Percentiles rank a stretch among this genome's conserved stretches.
Conservation (phyloP, 2,888 invertebrate species). For the Hirtodrosophila trivittata region DNA sequence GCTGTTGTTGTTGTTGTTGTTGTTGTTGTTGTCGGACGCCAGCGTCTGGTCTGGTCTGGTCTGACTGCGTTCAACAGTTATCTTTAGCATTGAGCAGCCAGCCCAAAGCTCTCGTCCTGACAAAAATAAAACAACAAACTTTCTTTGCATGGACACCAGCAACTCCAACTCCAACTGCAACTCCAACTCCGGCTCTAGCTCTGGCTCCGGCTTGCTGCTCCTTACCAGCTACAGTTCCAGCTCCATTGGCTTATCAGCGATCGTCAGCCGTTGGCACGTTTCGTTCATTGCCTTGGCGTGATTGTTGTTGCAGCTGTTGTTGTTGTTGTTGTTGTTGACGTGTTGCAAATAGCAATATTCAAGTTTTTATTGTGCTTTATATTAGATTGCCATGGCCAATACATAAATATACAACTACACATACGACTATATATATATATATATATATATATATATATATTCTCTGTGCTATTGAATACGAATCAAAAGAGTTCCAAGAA, state of each 20-base stretch:
- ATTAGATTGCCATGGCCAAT: constrained; percentile 78
- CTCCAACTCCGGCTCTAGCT: constrained; percentile 21
- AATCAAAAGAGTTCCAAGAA: constrained; percentile 46
- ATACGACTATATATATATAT: neutral
- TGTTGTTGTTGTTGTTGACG: constrained; percentile 58
- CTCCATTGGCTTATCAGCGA: constrained; percentile 64
- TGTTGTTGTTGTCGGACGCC: neutral
- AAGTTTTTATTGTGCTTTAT: constrained; percentile 77
- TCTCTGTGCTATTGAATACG: constrained; percentile 64
- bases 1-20: constrained; percentile 31
- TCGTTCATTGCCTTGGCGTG: constrained; percentile 75
- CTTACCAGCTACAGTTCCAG: constrained; percentile 14
- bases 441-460: constrained; percentile 4
- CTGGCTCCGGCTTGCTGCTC: constrained; percentile 20
- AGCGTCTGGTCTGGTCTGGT: constrained; percentile 20
- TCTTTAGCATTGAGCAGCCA: too few relatives aligned
- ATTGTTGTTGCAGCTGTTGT: constrained; percentile 53
- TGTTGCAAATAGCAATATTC: constrained; percentile 78
- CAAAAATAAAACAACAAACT: constrained; percentile 49
- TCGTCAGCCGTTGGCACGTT: constrained; percentile 78
- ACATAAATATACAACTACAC: constrained; percentile 52
- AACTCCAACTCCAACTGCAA: constrained; percentile 13
- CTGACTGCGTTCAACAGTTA: constrained; percentile 30
- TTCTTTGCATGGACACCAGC: constrained; percentile 55
- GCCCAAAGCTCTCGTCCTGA: constrained; percentile 54